Percentiles rank a stretch among this genome's conserved stretches.
Conservation (phyloP, 2,113 vertebrate species). For the Oryctolagus cuniculus region mOryCun1.1 NC_091437.1:47675501-47676000, state of each 20-base stretch:
- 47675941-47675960: no score
- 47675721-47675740: slow-evolving; percentile 78
- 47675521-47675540: background rate
- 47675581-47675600: background rate
- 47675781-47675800: slow-evolving; percentile 45
- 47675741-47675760: slow-evolving; percentile 72
- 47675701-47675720: slow-evolving; percentile 47
- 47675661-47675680: slow-evolving; percentile 45
- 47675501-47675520: background rate
- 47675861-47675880: no score
- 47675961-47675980: no score
- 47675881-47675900: no score
- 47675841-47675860: no score
- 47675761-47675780: slow-evolving; percentile 71
- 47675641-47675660: slow-evolving; percentile 36
- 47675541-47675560: background rate
- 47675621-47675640: background rate
- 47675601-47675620: background rate
- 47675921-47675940: no score
- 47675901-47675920: no score
- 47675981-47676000: no score
- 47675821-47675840: no score
- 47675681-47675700: slow-evolving; percentile 44
- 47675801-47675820: no score
- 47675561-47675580: background rate